These are phyloP conservation scores for Chloroceryle inda DNA, from an alignment of 2,797 vertebrate genomes.

Conservation along the genomic window DNA sequence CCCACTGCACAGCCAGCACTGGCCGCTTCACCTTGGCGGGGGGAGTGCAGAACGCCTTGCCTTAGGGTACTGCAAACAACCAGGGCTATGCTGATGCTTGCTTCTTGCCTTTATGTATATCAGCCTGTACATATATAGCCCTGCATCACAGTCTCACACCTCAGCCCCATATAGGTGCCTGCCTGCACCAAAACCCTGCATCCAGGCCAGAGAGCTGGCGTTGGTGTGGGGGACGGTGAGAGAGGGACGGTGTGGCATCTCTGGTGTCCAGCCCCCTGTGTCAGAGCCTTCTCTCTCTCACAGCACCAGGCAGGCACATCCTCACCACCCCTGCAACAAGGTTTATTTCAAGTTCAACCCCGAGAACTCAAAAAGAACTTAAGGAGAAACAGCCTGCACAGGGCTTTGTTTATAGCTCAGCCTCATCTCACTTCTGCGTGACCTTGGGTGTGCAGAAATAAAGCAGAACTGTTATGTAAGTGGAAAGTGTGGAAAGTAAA, in stretches of 20 bases:
- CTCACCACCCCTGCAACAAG: not conserved
- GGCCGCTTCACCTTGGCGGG: not conserved
- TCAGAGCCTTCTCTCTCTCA: not conserved
- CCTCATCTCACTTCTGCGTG: not conserved
- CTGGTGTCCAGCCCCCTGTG: rapidly evolving
- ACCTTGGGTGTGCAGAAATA: constrained; percentile 13
- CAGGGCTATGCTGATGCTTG: not conserved
- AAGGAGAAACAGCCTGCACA: not conserved
- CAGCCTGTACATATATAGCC: not conserved
- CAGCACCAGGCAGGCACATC: not conserved
- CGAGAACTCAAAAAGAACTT: not conserved
- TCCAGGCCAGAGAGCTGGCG: rapidly evolving
- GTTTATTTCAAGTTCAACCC: constrained; percentile 40
- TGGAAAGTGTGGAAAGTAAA: not conserved
- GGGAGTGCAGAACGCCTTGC: not conserved
- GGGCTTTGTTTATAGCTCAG: constrained; percentile 58
- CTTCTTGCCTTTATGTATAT: not conserved
- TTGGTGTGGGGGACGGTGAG: too few species aligned
- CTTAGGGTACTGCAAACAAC: not conserved
- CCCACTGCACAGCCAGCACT: not conserved
- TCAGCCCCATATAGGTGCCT: not conserved
- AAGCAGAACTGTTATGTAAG: constrained; percentile 22
- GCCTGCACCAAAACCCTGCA: not conserved
- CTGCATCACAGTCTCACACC: not conserved
- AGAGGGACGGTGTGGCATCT: rapidly evolving